Evolutionary conservation across 2,113 vertebrate species (phyloP), one percentile per base, ranked within the genome.

Genomic region (Podarcis cretensis): DNA sequence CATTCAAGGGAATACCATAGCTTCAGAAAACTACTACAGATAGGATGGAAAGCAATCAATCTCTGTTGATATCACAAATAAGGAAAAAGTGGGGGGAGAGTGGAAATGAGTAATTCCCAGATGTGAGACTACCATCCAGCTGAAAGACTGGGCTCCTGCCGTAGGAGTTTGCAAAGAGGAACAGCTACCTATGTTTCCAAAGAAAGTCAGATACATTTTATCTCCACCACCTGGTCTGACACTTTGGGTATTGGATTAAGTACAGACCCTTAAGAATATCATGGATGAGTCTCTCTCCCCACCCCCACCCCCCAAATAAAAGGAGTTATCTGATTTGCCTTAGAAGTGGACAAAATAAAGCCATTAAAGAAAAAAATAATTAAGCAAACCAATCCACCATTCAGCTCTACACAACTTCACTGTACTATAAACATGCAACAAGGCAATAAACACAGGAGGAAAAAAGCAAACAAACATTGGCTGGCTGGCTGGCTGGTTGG

Each of bases 391-490:
- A 86, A 69, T 85, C 1, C 10, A 6, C 40, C 4, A 86, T 23
- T n/a, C 8, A 0, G 0, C 5, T 90, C 8, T 88, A 88, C 21
- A 92, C 89, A 90, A 82, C 84, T 87, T 94, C 90, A 90, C 92
- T 92, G 90, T 92, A 92, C 90, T 92, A 73, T 92, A 92, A 63
- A 18, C 92, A 78, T 88, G 57, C 71, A 94, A 93, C 32, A 94
- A 80, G 81, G 81, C 85, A 94, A 94, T 94, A 95, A 96, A 95
- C 87, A 83, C 66, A 90, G 86, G 81, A 92, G 30, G 90, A 95
- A 96, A 96, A 96, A 96, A 96, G 89, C 71, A 87, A 48, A 93
- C 95, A 96, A 96, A 96, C 89, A 79, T 85, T 57, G 7, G 6
- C 71, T 35, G 66, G 43, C 27, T 87, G 32, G 65, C 20, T 87